phyloP scores from a whole-genome alignment of 2,113 vertebrate species.

The Pica pica region DNA sequence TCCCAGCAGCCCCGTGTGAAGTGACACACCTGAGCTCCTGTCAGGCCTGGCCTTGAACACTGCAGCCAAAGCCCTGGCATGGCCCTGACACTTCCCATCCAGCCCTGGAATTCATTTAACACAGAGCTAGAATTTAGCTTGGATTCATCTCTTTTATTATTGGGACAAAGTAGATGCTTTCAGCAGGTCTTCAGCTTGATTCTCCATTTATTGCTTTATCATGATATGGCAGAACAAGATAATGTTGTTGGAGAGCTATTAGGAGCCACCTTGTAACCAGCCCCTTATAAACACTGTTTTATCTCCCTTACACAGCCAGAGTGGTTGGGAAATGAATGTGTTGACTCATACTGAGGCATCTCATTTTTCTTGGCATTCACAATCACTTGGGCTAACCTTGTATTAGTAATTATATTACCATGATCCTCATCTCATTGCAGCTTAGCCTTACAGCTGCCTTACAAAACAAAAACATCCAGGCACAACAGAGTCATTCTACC shows the following conservation, averaged over 20 bases:
- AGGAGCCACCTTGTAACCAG: background rate
- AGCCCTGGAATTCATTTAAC: background rate
- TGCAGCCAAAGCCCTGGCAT: background rate
- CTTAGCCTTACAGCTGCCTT: conserved; percentile 12
- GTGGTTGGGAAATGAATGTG: background rate
- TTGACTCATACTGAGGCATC: conserved; percentile 11
- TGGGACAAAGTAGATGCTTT: background rate
- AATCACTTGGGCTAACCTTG: conserved; percentile 26
- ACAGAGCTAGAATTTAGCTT: background rate
- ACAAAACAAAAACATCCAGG: background rate
- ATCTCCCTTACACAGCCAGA: background rate
- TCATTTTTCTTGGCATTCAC: conserved; percentile 37
- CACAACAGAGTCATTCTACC: background rate
- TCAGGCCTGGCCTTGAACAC: background rate
- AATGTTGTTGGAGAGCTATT: background rate
- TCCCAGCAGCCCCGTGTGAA: background rate
- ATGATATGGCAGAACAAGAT: background rate
- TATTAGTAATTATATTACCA: conserved; percentile 7
- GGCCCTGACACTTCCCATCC: background rate
- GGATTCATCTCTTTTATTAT: background rate
- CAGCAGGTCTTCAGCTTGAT: background rate
- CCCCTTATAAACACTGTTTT: background rate
- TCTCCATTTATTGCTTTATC: background rate
- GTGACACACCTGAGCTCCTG: background rate
- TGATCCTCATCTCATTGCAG: background rate